Evolutionary conservation across 2,888 invertebrate genomes (phyloP).

Genomic region (Actias luna): DNA sequence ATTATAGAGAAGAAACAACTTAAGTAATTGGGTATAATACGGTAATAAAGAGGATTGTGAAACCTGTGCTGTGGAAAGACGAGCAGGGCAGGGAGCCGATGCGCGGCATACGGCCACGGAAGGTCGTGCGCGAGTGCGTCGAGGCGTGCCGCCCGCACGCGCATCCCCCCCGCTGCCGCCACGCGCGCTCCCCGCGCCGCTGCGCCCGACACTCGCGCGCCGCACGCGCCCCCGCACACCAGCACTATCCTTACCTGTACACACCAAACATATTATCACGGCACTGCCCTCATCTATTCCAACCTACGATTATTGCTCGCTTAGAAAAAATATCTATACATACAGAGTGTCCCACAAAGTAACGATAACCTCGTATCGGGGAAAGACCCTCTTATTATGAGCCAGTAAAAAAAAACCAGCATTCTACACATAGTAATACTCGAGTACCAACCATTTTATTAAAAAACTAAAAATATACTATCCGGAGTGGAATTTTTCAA

Average conservation of each 20-base stretch:
- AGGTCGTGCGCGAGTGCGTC: constrained; percentile 93
- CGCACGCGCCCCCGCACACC: constrained; percentile 90
- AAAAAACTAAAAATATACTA: too few relatives aligned
- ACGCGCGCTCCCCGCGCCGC: constrained; percentile 82
- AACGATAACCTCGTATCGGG: too few relatives aligned
- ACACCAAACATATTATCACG: constrained; percentile 11
- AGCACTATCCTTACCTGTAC: constrained; percentile 86
- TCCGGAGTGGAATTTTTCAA: too few relatives aligned
- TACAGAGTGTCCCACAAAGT: too few relatives aligned
- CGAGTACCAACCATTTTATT: too few relatives aligned
- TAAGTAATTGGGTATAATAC: not conserved
- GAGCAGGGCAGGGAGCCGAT: constrained; percentile 89
- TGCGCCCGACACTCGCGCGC: constrained; percentile 85
- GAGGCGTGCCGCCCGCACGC: constrained; percentile 82
- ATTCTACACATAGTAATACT: too few relatives aligned
- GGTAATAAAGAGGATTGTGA: not conserved
- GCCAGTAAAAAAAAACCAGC: too few relatives aligned
- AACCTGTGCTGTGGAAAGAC: constrained; percentile 89
- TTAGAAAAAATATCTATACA: too few relatives aligned
- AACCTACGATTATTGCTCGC: too few relatives aligned
- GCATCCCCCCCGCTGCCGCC: constrained; percentile 74
- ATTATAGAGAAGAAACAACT: not conserved
- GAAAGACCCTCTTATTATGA: too few relatives aligned
- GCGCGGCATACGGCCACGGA: constrained; percentile 92
- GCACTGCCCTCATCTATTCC: too few relatives aligned